A percentile compares a stretch with the other conserved stretches of the same genome.
phyloP scores from a whole-genome alignment of 2,888 invertebrate species.

The Tromatobia lineatoria region DNA sequence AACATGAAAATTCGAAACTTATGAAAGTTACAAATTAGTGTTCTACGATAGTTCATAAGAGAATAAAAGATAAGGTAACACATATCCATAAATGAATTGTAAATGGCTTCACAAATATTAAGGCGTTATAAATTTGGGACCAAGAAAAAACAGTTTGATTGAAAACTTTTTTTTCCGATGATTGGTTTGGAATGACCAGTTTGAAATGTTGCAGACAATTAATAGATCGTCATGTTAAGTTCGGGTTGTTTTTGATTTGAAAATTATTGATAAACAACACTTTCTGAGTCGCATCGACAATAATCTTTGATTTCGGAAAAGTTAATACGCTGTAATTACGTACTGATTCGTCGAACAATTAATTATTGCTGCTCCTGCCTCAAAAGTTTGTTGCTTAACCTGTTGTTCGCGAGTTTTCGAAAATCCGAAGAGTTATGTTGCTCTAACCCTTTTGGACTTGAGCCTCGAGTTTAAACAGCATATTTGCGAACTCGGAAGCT shows the following conservation, averaged over 20 bases:
- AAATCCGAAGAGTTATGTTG: not conserved
- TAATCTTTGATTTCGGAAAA: not conserved
- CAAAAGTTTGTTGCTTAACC: not conserved
- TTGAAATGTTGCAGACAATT: too few species aligned
- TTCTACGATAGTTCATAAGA: not conserved
- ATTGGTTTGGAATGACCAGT: too few species aligned
- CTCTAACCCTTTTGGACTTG: too few species aligned
- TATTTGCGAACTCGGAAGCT: not conserved
- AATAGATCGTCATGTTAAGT: too few species aligned
- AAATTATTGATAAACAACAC: too few species aligned
- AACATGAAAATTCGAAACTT: constrained; percentile 75
- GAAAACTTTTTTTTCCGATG: too few species aligned
- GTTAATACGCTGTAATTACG: not conserved
- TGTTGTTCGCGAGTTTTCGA: not conserved
- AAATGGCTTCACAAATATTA: too few species aligned
- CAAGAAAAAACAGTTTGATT: too few species aligned
- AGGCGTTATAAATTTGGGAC: too few species aligned
- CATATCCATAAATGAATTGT: not conserved
- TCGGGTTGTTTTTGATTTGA: too few species aligned
- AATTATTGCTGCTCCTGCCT: not conserved
- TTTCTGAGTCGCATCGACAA: too few species aligned
- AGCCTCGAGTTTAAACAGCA: not conserved
- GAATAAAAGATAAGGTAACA: not conserved
- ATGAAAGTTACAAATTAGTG: not conserved
- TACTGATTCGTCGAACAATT: not conserved